Percentiles rank a stretch among this genome's conserved stretches.
These are phyloP conservation scores for Sisyra nigra DNA, from an alignment of 2,888 invertebrate species.

Conservation along the genomic window DNA sequence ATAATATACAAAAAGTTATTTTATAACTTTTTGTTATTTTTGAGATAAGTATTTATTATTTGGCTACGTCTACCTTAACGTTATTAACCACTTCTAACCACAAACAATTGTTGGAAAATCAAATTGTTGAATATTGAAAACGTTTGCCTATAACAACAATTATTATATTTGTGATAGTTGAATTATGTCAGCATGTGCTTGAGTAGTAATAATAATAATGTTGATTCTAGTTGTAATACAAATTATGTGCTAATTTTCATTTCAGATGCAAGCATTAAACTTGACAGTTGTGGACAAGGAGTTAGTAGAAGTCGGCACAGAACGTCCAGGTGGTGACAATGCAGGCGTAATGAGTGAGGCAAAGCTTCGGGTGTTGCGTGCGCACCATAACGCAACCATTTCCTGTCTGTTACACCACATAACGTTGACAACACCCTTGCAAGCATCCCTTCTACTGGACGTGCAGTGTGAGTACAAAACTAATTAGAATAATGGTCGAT, in stretches of 20 bases:
- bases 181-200: background rate
- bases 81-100: too few species aligned
- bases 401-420: slow-evolving; percentile 64
- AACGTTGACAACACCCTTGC: slow-evolving; percentile 35
- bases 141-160: too few species aligned
- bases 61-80: too few species aligned
- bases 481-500: background rate
- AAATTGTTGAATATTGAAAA: too few species aligned
- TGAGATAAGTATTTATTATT: too few species aligned
- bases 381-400: slow-evolving; percentile 75
- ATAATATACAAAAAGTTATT: too few species aligned
- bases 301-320: slow-evolving; percentile 5
- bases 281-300: slow-evolving; percentile 6
- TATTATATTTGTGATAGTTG: background rate
- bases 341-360: slow-evolving; percentile 43
- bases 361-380: slow-evolving; percentile 57
- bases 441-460: slow-evolving; percentile 42
- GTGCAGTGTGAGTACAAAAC: slow-evolving; percentile 44
- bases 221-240: background rate
- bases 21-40: too few species aligned
- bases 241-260: background rate
- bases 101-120: too few species aligned
- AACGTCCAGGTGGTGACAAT: slow-evolving; percentile 15
- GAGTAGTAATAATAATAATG: background rate
- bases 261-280: slow-evolving; percentile 6